phyloP scores from a whole-genome alignment of 2,113 vertebrate species.

The Vanacampus margaritifer region DNA sequence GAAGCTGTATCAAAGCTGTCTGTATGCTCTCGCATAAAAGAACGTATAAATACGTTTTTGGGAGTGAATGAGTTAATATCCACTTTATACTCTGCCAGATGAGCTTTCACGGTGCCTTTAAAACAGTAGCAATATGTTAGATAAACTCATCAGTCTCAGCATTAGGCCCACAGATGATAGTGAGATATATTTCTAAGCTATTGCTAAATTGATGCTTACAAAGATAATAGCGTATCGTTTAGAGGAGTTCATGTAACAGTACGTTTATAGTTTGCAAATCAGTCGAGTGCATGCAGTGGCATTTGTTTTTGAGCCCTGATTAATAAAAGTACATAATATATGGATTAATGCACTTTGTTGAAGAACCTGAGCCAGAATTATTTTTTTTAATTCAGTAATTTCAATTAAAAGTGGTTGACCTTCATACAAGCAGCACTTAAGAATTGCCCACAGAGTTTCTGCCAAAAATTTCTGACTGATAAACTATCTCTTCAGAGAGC shows the following conservation, averaged over 20 bases:
- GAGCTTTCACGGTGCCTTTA: slow-evolving; percentile 28
- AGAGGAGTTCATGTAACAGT: background rate
- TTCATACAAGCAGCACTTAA: slow-evolving; percentile 28
- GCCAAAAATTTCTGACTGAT: slow-evolving; percentile 38
- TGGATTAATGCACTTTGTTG: slow-evolving; percentile 30
- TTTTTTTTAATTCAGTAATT: slow-evolving; percentile 22
- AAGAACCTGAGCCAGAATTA: background rate
- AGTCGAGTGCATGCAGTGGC: background rate
- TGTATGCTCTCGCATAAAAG: no score
- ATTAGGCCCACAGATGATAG: background rate
- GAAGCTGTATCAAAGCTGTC: no score
- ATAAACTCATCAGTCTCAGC: background rate
- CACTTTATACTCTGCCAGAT: slow-evolving; percentile 17
- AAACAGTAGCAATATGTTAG: slow-evolving; percentile 19
- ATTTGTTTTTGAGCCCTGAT: background rate
- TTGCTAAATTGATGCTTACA: background rate
- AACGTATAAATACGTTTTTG: no score
- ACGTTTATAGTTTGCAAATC: background rate
- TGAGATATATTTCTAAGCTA: background rate
- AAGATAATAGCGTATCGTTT: background rate
- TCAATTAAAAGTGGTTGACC: slow-evolving; percentile 41
- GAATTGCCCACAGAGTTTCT: slow-evolving; percentile 37
- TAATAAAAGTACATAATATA: slow-evolving; percentile 17
- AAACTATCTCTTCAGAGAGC: slow-evolving; percentile 30
- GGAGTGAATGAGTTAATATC: no score